Evolutionary conservation across 2,113 vertebrate genomes (phyloP), one percentile per base, ranked within the genome.

Genomic region (Chloropsis hardwickii): DNA sequence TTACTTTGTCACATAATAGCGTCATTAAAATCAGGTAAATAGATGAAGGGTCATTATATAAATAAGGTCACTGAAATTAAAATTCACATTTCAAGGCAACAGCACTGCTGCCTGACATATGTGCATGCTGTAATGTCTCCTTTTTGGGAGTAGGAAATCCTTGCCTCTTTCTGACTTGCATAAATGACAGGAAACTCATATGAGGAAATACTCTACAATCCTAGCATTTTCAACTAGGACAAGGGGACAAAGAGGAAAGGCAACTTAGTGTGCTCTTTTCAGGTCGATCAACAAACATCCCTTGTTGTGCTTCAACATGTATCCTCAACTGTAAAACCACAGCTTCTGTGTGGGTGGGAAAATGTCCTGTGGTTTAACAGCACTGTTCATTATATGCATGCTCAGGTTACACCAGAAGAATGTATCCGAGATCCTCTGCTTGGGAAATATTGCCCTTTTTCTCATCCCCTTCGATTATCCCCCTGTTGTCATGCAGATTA

Each of bases 151-250:
- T 7, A 60, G 56, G 45, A 89, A 88, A 65, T 76, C n/a, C 37
- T 81, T 88, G 53, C 10, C 47, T 72, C 28, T 51, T 86, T 86
- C 42, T 92, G 57, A 67, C 81, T 69, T 76, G 31, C 51, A 42
- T 69, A 77, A 97, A 92, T 67, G 53, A 27, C 91, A 93, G 86
- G 90, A 96, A 97, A 84, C 23, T 60, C 50, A 48, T 48, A 22
- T 0, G 0, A 94, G 93, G 86, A 96, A 95, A 93, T 95, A 66
- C 88, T 90, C 50, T 54, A 50, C 50, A 62, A 17, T 33, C n/a
- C 48, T 80, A 86, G 31, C 16, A 29, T 57, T 91, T 96, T 69
- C 66, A 37, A 77, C 65, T 69, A 57, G 76, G 73, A 19, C 54
- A 83, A 54, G 79, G 64, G 69, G 92, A 81, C 57, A 56, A 83